Evolutionary conservation across 1,140 invertebrate genomes (phyloP), one percentile per base, ranked within the genome.

Genomic region (Nixonia krombeini): DNA sequence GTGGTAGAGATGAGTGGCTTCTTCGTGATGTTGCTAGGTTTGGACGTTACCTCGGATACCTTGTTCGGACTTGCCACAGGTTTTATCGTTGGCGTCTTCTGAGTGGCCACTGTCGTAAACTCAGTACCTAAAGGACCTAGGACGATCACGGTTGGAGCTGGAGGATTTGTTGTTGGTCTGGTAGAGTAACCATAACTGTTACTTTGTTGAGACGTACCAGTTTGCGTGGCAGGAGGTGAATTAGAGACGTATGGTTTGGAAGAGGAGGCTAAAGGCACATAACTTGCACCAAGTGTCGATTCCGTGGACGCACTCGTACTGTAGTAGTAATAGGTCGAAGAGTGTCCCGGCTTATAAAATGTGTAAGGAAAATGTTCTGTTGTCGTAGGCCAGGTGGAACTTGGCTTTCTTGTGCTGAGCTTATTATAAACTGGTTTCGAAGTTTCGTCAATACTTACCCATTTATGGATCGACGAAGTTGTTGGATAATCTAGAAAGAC

Each of bases 121-220:
- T 82, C 78, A 9, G 82, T 78, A 10, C 76, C 81, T 0, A 87
- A 59, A 0, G 88, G 88, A 7, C 88, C 88, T 1, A 93, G 72
- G 9, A 92, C 90, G 16, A 93, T 93, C 0, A 93, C 88, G 0
- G 91, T 92, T 4, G 91, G 91, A 5, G 90, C 90, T 7, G 90
- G 90, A 51, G 81, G 79, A 41, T 83, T 82, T 0, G 78, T 81
- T 4, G 80, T 83, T n/a, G 83, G 81, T 56, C 74, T 76, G 3
- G 64, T 80, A 0, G 76, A 68, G 9, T 81, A 78, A 31, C 61
- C 42, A 13, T 72, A 69, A 57, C 44, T 62, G 12, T 56, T 73
- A 45, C 53, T 64, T 18, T 69, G 72, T 25, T 62, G 31, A 31
- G 55, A 72, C 6, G 62, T 67, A 21, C 56, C 57, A 38, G 63